Evolutionary conservation across 2,888 invertebrate genomes (phyloP), one percentile per base, ranked within the genome.

Genomic region (Seladonia tumulorum): DNA sequence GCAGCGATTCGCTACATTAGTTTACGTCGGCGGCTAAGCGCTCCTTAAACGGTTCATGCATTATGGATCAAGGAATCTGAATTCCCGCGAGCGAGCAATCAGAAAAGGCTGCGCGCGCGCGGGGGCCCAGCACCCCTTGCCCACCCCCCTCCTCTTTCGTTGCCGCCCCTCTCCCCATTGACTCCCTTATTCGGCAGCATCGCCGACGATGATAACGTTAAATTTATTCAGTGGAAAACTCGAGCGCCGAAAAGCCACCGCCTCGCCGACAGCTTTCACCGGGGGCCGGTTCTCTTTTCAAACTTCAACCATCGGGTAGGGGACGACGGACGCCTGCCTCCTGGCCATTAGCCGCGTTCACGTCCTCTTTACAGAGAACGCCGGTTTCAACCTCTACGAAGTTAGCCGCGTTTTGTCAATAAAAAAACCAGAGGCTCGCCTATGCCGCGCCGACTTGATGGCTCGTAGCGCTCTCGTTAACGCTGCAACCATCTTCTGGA

Each of bases 41-140:
- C 90, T 92, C 88, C 92, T 93, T 93, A 93, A 94, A 93, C 92
- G 93, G 87, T 92, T 93, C 92, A 93, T 94, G 93, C 92, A 93
- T 94, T 93, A 94, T 94, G 93, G 92, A 94, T 93, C 89, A 89
- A 90, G 92, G 90, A 92, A 93, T 94, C 91, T 92, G 93, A 93
- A 93, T 93, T 93, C 82, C 86, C 79, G 82, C 81, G 83, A 83
- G 80, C 78, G 83, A 88, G 79, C 86, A 89, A 89, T 89, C 90
- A 81, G 77, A 79, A 81, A 72, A 74, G 80, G 73, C 84, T 63
- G 71, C 53, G 60, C 14, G 25, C 45, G n/a, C 45, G 22, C 39
- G 22, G 39, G n/a, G 5, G n/a, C 14, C 57, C 47, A 75, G 45
- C 25, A 18, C 60, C 60, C 25, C 42, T 0, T 22, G 53, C 3